Evolutionary conservation across 2,797 vertebrate species (phyloP), one percentile per base, ranked within the genome.

Genomic region (Labeo calbasu): DNA sequence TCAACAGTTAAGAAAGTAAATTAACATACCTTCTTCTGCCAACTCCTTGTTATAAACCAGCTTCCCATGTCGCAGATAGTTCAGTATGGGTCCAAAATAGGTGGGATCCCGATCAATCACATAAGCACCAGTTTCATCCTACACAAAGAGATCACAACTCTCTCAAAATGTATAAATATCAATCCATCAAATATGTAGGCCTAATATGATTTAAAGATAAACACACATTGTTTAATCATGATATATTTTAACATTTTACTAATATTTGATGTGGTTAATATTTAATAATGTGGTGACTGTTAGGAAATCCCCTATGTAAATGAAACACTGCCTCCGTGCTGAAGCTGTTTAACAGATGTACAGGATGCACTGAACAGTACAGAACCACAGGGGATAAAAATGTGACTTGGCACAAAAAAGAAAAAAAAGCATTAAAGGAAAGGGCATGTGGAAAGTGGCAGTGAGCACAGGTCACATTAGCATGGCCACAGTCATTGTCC

Each of bases 31-130:
- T 96, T 99, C 98, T 92, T 98, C 98, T 36, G 98, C 97, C 91
- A 99, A 96, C 90, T 99, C 96, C 93, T 99, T 99, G 95, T 99
- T 97, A 92, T 98, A 94, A 79, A 99, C 97, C 91, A 99, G 94
- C 87, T 99, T 99, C 69, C 98, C 98, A 36, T 99, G 98, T 59
- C 98, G 95, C 70, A 99, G 92, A 91, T 99, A 99, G 94, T 99
- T 98, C 86, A 99, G 94, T 91, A 99, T 98, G 77, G 98, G 97
- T 13, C 97, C 98, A 51, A 99, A 99, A 93, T 99, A 99, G 84
- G 97, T 97, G 55, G 98, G 98, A 89, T 99, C 98, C 40, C 98
- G 95, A 94, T 99, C 98, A 36, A 99, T 99, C 82, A 99, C 96
- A 68, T 98, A 99, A 48, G 98, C 95, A 8, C 97, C 98, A 0